phyloP scores from a whole-genome alignment of 2,113 vertebrate species.

The Oncorhynchus keta region DNA sequence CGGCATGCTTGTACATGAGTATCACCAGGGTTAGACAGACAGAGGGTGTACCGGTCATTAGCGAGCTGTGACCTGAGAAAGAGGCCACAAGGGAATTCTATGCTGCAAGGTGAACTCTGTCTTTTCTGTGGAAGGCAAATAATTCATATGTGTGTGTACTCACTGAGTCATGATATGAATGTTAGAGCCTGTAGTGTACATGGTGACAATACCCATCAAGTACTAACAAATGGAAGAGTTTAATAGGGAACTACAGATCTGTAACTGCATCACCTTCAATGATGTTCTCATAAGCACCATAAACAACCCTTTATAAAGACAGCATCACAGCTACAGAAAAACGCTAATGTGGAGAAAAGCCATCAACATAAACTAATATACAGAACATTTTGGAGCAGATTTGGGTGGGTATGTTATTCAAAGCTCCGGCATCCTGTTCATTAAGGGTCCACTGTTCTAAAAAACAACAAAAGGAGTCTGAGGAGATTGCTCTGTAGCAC shows the following conservation, averaged over 20 bases:
- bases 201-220: neutral
- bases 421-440: neutral
- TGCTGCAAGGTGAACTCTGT: neutral
- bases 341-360: too few relatives aligned
- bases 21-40: neutral
- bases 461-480: constrained; percentile 10
- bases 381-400: neutral
- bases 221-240: neutral
- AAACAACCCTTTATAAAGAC: neutral
- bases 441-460: neutral
- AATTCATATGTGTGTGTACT: neutral
- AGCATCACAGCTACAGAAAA: neutral
- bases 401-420: neutral
- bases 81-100: neutral
- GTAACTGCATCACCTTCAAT: neutral
- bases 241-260: neutral
- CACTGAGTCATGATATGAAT: neutral
- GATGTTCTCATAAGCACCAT: neutral
- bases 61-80: neutral
- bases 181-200: neutral
- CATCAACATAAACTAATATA: neutral
- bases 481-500: constrained; percentile 11
- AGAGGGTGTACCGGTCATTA: neutral
- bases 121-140: neutral
- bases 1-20: neutral